These are phyloP conservation scores for Acanthoscelides obtectus DNA, from an alignment of 2,888 invertebrate genomes.

Conservation along the genomic window DNA sequence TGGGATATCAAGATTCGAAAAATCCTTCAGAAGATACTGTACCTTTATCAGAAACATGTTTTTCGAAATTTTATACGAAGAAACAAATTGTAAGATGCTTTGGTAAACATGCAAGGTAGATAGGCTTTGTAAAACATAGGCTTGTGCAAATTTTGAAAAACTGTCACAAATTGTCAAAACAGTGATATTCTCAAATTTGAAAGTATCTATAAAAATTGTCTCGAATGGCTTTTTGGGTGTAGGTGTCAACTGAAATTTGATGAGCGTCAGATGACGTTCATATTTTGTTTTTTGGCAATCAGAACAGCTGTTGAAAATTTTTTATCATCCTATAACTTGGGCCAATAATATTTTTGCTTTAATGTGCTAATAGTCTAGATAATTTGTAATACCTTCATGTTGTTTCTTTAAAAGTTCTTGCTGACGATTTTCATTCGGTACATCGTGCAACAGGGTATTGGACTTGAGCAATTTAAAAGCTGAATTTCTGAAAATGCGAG, in stretches of 20 bases:
- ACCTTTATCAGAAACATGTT: slow-evolving; percentile 11
- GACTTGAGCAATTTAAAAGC: too few relatives aligned
- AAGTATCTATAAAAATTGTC: slow-evolving; percentile 19
- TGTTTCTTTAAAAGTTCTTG: too few relatives aligned
- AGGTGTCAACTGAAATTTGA: slow-evolving; percentile 12
- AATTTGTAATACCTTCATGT: too few relatives aligned
- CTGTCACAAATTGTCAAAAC: slow-evolving; percentile 3
- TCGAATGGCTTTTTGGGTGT: slow-evolving; percentile 22
- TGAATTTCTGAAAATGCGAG: too few relatives aligned
- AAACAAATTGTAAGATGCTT: slow-evolving; percentile 6
- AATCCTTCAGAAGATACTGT: slow-evolving; percentile 12
- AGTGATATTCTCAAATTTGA: slow-evolving; percentile 6
- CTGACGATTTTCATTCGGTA: too few relatives aligned
- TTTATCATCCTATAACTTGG: too few relatives aligned
- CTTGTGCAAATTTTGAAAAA: slow-evolving; percentile 7
- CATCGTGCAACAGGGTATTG: too few relatives aligned
- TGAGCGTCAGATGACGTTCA: neutral
- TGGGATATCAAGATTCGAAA: slow-evolving; percentile 7
- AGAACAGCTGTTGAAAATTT: too few relatives aligned
- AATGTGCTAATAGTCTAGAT: too few relatives aligned
- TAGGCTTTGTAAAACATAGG: neutral
- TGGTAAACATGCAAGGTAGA: slow-evolving; percentile 4
- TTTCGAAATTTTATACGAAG: slow-evolving; percentile 9
- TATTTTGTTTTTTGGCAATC: neutral
- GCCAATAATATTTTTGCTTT: too few relatives aligned